A percentile compares a stretch with the other conserved stretches of the same genome.
These are phyloP conservation scores for Manacus vitellinus DNA, from an alignment of 2,113 vertebrate species.

Conservation along the genomic window DNA sequence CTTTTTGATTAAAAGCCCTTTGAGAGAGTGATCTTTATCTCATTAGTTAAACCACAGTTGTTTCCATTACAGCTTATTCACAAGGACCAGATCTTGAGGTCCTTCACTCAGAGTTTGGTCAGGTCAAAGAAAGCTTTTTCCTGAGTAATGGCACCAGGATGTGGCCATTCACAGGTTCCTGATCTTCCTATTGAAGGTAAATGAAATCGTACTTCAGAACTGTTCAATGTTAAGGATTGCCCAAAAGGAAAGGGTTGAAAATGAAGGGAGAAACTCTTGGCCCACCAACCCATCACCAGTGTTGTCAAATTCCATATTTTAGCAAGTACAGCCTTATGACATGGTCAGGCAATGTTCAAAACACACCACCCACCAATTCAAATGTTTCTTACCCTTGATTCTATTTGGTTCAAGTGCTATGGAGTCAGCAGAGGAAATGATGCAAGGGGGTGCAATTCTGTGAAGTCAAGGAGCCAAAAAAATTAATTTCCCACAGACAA, in stretches of 20 bases:
- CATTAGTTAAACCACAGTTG: background rate
- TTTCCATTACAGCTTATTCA: background rate
- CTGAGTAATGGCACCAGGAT: background rate
- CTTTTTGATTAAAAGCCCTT: background rate
- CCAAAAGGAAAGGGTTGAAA: background rate
- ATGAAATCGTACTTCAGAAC: background rate
- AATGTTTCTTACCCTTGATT: background rate
- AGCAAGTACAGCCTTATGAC: background rate
- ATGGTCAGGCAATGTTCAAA: background rate
- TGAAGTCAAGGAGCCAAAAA: background rate
- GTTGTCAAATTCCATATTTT: background rate
- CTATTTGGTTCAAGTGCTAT: background rate
- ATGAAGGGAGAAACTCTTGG: background rate
- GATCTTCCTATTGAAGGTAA: background rate
- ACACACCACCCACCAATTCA: no score
- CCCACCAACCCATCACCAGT: background rate
- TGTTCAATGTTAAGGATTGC: background rate
- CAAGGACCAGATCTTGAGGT: background rate
- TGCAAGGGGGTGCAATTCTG: background rate
- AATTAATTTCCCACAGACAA: background rate
- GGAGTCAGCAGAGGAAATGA: background rate
- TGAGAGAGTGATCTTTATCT: background rate
- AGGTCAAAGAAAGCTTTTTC: background rate
- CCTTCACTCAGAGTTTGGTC: background rate
- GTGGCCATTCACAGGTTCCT: background rate